phyloP scores from a whole-genome alignment of 2,113 vertebrate species.

The Tichodroma muraria region DNA sequence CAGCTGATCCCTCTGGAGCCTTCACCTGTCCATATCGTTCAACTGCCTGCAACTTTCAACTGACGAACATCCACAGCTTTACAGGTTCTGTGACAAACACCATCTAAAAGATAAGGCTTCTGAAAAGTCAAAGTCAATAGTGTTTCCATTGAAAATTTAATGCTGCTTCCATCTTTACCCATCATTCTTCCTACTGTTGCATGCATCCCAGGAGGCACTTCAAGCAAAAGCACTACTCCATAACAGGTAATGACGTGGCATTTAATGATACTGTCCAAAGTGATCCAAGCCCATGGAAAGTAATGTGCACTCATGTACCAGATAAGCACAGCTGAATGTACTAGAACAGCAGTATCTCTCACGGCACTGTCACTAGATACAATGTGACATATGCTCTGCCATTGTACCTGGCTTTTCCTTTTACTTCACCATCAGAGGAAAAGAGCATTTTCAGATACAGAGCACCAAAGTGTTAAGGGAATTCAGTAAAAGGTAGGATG shows the following conservation, averaged over 20 bases:
- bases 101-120: conserved; percentile 88
- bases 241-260: conserved; percentile 99
- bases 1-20: conserved; percentile 89
- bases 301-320: conserved; percentile 88
- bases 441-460: conserved; percentile 66
- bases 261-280: conserved; percentile 99
- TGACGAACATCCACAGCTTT: conserved; percentile 81
- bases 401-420: conserved; percentile 70
- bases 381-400: conserved; percentile 86
- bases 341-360: conserved; percentile 80
- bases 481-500: conserved; percentile 68
- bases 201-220: conserved; percentile 80
- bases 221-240: conserved; percentile 88
- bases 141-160: conserved; percentile 91
- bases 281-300: conserved; percentile 89
- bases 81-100: conserved; percentile 94
- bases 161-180: conserved; percentile 88
- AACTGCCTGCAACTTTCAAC: conserved; percentile 82
- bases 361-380: conserved; percentile 86
- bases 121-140: conserved; percentile 98
- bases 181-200: conserved; percentile 79
- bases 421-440: conserved; percentile 65
- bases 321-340: conserved; percentile 90
- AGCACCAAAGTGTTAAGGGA: conserved; percentile 57
- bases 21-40: conserved; percentile 99